Conservation (phyloP, 2,888 invertebrate genomes). For the Dromius quadrimaculatus region DNA sequence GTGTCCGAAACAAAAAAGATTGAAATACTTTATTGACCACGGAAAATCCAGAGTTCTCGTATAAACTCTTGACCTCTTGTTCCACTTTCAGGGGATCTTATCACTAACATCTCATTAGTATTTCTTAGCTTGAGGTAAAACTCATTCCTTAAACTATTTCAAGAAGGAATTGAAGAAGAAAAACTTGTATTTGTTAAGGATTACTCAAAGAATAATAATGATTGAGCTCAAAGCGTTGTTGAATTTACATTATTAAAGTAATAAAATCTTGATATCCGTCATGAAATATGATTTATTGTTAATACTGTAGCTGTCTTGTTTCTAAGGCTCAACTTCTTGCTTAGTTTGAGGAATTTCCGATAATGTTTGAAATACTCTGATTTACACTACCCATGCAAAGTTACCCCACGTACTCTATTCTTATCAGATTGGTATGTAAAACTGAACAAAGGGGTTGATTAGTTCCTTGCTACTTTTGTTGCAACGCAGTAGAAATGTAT, state of each 20-base stretch:
- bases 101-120: slow-evolving; percentile 19
- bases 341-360: no score
- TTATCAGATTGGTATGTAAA: slow-evolving; percentile 6
- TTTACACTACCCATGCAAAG: neutral
- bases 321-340: no score
- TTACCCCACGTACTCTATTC: neutral
- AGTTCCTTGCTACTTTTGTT: neutral
- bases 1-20: neutral
- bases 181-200: neutral
- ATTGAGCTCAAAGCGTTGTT: neutral
- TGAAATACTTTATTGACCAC: slow-evolving; percentile 21
- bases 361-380: neutral
- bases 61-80: slow-evolving; percentile 36
- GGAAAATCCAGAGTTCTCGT: slow-evolving; percentile 1
- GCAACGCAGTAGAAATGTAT: neutral
- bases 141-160: no score
- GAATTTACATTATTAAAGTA: no score
- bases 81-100: slow-evolving; percentile 32
- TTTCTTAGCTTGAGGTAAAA: slow-evolving; percentile 17
- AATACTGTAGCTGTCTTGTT: no score
- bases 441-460: slow-evolving; percentile 1
- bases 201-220: neutral
- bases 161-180: neutral
- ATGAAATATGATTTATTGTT: no score
- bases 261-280: no score